Base-by-base conservation (phyloP, 2,113 vertebrate species). In the Rhinopomastus cyanomelas region DNA sequence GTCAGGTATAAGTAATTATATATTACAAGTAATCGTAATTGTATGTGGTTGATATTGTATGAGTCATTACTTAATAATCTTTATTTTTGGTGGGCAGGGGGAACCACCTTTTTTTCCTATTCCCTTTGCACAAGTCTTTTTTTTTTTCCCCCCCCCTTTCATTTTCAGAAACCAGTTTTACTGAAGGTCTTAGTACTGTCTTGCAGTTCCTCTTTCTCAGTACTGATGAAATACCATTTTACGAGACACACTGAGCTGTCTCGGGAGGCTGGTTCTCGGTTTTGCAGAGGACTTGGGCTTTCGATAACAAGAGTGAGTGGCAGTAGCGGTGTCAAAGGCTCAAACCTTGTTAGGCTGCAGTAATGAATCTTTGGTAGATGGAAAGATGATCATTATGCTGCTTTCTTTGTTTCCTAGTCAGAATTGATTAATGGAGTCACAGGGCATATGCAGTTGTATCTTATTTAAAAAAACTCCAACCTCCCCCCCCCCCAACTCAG, bases 221-320 rank as follows among this genome's bases (percentile, higher is more conserved):
- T 51, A 30, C 39, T 85, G 78, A 21, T 87, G 49, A 36, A 68
- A 53, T 39, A 21, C 3, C 22, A 15, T 60, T 67, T 42, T 42
- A 42, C 39, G 39, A 42, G 39, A 42, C 39, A 42, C 15, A 12
- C 9, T 5, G 26, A 30, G 11, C 8, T 19, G 8, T 4, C 14
- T 37, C 18, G 4, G 53, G 46, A 51, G 27, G 52, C 8, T 23
- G 19, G 6, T 32, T 73, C 8, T 26, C 53, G 46, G 16, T 4
- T 9, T 56, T 49, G 46, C 26, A 7, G 5, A 48, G 52, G 59
- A 8, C 6, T 22, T 27, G 5, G 5, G 42, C 9, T 61, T 14
- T 8, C 0, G 1, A 4, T 53, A 37, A 5, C 17, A 1, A 1
- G 48, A 19, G 39, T 0, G 12, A 26, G 19, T 4, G 20, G 25